These are phyloP conservation scores for Lanistes nyassanus DNA, from an alignment of 1,140 invertebrate genomes.

Conservation along the genomic window DNA sequence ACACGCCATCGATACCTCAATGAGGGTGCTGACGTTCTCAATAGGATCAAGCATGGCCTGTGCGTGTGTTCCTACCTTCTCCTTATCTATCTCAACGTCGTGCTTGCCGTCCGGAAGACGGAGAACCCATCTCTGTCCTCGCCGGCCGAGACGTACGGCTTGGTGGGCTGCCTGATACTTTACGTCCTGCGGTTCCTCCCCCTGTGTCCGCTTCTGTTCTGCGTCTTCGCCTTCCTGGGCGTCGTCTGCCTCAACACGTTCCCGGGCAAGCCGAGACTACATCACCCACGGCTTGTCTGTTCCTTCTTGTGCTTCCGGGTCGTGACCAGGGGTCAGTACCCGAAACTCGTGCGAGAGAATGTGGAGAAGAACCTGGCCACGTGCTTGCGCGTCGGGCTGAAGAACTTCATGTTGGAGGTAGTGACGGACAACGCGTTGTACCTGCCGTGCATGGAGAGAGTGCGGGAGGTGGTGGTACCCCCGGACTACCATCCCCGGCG, in stretches of 20 bases:
- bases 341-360: conserved; percentile 89
- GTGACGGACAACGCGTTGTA: conserved; percentile 91
- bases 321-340: conserved; percentile 95
- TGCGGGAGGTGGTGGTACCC: conserved; percentile 88
- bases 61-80: neutral
- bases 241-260: conserved; percentile 94
- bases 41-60: neutral
- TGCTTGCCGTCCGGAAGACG: neutral
- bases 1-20: no score
- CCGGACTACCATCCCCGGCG: conserved; percentile 85
- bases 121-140: neutral
- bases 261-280: conserved; percentile 89
- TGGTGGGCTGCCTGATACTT: conserved; percentile 57
- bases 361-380: conserved; percentile 88
- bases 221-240: conserved; percentile 46
- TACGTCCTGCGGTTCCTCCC: conserved; percentile 44
- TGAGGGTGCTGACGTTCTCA: no score
- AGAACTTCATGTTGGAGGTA: conserved; percentile 97
- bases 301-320: conserved; percentile 96
- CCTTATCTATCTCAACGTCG: neutral
- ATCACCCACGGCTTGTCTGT: conserved; percentile 88
- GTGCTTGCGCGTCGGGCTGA: conserved; percentile 88
- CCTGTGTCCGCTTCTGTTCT: conserved; percentile 43
- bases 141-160: conserved; percentile 4
- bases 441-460: conserved; percentile 76